Conservation (phyloP, 2,888 invertebrate genomes). For the Pseudolycoriella hygida region DNA sequence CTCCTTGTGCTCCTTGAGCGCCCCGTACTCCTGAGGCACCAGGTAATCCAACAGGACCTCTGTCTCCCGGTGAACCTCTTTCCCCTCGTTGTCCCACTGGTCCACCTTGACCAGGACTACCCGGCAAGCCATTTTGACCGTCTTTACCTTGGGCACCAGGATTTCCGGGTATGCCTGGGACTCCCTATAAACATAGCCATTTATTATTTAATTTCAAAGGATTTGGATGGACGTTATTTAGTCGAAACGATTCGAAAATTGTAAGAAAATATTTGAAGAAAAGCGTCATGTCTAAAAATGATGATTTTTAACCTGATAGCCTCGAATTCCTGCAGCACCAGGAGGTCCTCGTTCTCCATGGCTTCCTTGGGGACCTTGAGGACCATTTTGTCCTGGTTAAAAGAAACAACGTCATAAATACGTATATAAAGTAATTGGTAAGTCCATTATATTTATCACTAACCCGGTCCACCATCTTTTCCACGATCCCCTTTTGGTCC, state of each 20-base stretch:
- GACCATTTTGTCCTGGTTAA: slow-evolving; percentile 57
- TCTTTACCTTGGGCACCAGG: slow-evolving; percentile 45
- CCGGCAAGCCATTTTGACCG: slow-evolving; percentile 36
- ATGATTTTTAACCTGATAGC: slow-evolving; percentile 44
- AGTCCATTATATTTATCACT: too few species aligned
- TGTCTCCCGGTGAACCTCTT: slow-evolving; percentile 50
- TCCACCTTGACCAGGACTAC: slow-evolving; percentile 49
- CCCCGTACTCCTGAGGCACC: slow-evolving; percentile 33
- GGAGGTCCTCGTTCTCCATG: slow-evolving; percentile 59
- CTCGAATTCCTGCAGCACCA: slow-evolving; percentile 60
- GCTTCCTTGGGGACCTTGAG: slow-evolving; percentile 50
- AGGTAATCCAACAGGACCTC: slow-evolving; percentile 45
- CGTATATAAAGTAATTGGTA: too few species aligned
- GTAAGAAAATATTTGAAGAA: too few species aligned
- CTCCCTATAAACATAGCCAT: slow-evolving; percentile 24
- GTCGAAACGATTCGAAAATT: too few species aligned
- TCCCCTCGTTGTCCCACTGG: slow-evolving; percentile 57
- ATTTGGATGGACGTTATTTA: too few species aligned
- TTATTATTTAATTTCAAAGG: background rate
- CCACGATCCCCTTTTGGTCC: slow-evolving; percentile 44
- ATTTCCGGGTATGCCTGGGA: slow-evolving; percentile 44
- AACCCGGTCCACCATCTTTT: slow-evolving; percentile 41
- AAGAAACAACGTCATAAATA: too few species aligned
- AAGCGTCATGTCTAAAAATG: background rate
- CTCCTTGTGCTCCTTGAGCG: slow-evolving; percentile 33